phyloP scores from a whole-genome alignment of 2,888 invertebrate species.

The Brassicogethes aeneus region DNA sequence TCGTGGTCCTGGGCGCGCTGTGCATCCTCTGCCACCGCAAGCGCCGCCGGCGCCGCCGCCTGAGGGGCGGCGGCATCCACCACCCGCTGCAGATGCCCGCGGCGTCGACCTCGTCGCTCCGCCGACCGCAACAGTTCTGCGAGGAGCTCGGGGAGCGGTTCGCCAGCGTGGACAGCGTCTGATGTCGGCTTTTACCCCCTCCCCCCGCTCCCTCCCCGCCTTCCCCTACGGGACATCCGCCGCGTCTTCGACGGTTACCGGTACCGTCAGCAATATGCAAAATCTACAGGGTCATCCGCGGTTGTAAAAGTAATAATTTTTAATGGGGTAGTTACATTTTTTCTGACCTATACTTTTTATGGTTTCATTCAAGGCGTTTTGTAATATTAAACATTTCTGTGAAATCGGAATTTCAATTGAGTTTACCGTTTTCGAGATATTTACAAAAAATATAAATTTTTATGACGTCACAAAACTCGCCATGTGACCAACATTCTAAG shows the following conservation, averaged over 20 bases:
- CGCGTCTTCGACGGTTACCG: constrained; percentile 19
- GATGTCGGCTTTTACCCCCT: constrained; percentile 38
- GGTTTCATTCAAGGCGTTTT: too few species aligned
- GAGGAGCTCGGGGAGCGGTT: constrained; percentile 49
- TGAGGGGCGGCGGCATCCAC: constrained; percentile 42
- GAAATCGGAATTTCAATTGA: too few species aligned
- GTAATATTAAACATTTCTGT: too few species aligned
- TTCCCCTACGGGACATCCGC: constrained; percentile 10
- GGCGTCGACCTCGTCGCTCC: constrained; percentile 29
- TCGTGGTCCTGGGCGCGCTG: constrained; percentile 39
- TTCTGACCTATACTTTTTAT: too few species aligned
- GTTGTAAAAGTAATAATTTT: constrained; percentile 1
- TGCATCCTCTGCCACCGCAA: constrained; percentile 50
- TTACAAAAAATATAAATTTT: too few species aligned
- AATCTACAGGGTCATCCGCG: constrained; percentile 31
- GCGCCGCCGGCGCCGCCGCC: constrained; percentile 39
- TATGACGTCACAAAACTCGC: too few species aligned
- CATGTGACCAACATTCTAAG: too few species aligned
- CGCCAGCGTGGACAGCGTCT: constrained; percentile 49
- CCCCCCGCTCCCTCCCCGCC: constrained; percentile 13
- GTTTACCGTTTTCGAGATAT: too few species aligned
- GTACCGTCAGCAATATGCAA: constrained; percentile 34
- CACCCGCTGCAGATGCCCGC: constrained; percentile 32
- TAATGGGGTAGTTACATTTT: too few species aligned
- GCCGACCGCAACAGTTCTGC: constrained; percentile 44